Percentiles rank a stretch among this genome's conserved stretches.
Evolutionary conservation across 2,888 invertebrate species (phyloP).

Genomic region (Apocheima hispidaria): DNA sequence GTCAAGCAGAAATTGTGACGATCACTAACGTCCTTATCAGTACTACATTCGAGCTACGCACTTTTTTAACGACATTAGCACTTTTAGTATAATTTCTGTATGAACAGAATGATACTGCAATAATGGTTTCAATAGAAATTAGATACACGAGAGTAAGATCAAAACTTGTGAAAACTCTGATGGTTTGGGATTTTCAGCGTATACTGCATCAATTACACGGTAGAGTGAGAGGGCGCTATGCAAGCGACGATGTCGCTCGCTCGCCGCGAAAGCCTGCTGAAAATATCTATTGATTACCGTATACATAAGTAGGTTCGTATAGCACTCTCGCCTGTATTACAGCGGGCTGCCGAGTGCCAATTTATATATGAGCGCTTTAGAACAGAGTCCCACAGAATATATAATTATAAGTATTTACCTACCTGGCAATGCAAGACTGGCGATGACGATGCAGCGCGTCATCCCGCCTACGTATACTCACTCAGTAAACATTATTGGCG

Average conservation of each 20-base stretch:
- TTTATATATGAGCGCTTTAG: slow-evolving; percentile 79
- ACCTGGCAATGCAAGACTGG: slow-evolving; percentile 7
- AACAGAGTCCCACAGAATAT: slow-evolving; percentile 42
- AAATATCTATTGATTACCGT: slow-evolving; percentile 86
- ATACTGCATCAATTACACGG: slow-evolving; percentile 75
- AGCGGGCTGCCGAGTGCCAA: slow-evolving; percentile 78
- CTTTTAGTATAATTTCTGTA: too few relatives aligned
- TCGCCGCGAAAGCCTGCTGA: slow-evolving; percentile 84
- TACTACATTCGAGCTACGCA: too few relatives aligned
- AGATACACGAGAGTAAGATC: background rate
- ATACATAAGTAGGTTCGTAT: slow-evolving; percentile 74
- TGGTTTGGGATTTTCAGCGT: slow-evolving; percentile 49
- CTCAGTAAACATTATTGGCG: slow-evolving; percentile 57
- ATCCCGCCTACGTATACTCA: slow-evolving; percentile 56
- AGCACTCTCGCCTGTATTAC: slow-evolving; percentile 76
- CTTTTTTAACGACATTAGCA: too few relatives aligned
- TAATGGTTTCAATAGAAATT: too few relatives aligned
- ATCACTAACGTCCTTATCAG: too few relatives aligned
- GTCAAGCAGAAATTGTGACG: too few relatives aligned
- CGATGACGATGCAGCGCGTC: slow-evolving; percentile 57
- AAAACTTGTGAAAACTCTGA: slow-evolving; percentile 47
- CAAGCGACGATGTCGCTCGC: slow-evolving; percentile 62
- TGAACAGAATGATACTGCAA: too few relatives aligned
- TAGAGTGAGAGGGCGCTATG: slow-evolving; percentile 71
- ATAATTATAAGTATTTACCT: background rate